These are phyloP conservation scores for Trematomus bernacchii DNA, from an alignment of 2,797 vertebrate genomes.

Conservation along the genomic window DNA sequence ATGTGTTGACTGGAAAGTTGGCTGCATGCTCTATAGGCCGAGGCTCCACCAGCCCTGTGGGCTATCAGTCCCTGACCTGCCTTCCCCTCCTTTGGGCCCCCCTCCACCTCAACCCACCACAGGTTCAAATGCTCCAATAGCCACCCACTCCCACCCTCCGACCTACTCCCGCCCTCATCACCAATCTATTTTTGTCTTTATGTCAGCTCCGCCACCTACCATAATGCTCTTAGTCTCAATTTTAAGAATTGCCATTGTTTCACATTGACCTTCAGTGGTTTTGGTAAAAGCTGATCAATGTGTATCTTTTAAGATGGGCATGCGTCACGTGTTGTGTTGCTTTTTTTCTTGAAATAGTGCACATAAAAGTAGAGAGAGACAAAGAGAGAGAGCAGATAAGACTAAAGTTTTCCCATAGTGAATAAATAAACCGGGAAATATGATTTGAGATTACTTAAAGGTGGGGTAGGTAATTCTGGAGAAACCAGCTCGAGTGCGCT, in stretches of 20 bases:
- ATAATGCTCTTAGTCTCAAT: conserved; percentile 67
- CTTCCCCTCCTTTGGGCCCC: conserved; percentile 56
- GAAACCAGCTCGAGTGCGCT: too few relatives aligned
- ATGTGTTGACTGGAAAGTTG: conserved; percentile 97
- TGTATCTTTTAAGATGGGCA: conserved; percentile 26
- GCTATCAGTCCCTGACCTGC: conserved; percentile 85
- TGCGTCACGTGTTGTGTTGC: conserved; percentile 34
- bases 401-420: neutral
- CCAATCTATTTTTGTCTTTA: conserved; percentile 68
- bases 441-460: neutral
- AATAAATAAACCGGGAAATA: neutral
- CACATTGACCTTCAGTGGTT: conserved; percentile 85
- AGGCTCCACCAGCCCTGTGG: conserved; percentile 87
- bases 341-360: conserved; percentile 12
- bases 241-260: conserved; percentile 87
- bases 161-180: conserved; percentile 68
- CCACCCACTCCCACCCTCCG: conserved; percentile 70
- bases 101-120: conserved; percentile 60
- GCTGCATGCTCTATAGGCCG: conserved; percentile 85
- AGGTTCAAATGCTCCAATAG: conserved; percentile 71
- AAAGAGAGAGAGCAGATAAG: conserved; percentile 8
- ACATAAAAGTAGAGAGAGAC: conserved; percentile 76
- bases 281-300: conserved; percentile 24
- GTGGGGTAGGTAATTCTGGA: too few relatives aligned
- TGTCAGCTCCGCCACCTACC: conserved; percentile 59